phyloP scores from a whole-genome alignment of 2,888 invertebrate genomes.

The Neoitamus cyanurus region DNA sequence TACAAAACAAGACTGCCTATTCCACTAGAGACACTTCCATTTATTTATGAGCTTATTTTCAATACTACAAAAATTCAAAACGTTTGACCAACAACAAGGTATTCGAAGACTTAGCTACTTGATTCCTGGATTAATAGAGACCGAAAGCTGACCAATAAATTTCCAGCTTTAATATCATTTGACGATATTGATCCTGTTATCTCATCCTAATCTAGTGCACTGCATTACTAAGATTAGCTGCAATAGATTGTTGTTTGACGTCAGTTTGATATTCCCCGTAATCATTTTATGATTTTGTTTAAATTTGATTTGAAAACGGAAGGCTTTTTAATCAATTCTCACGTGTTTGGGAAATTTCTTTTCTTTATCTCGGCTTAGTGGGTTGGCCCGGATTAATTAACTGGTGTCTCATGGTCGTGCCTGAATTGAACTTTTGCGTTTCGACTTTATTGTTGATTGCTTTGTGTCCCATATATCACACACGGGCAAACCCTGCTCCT shows the following conservation, averaged over 20 bases:
- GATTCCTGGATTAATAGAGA: neutral
- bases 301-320: neutral
- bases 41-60: neutral
- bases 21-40: too few relatives aligned
- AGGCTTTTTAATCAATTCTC: neutral
- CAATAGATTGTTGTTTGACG: neutral
- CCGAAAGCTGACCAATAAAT: neutral
- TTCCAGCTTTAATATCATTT: neutral
- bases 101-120: neutral
- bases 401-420: neutral
- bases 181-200: neutral
- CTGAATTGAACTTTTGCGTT: neutral
- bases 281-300: neutral
- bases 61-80: neutral
- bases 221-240: neutral
- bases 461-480: too few relatives aligned
- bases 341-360: neutral
- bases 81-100: neutral
- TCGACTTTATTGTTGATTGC: too few relatives aligned
- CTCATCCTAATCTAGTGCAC: neutral
- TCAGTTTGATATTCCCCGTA: neutral
- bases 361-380: neutral
- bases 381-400: neutral
- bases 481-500: too few relatives aligned
- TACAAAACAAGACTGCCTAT: too few relatives aligned